These are phyloP conservation scores for Lucilia sericata DNA, from an alignment of 1,140 invertebrate species.

Conservation along the genomic window DNA sequence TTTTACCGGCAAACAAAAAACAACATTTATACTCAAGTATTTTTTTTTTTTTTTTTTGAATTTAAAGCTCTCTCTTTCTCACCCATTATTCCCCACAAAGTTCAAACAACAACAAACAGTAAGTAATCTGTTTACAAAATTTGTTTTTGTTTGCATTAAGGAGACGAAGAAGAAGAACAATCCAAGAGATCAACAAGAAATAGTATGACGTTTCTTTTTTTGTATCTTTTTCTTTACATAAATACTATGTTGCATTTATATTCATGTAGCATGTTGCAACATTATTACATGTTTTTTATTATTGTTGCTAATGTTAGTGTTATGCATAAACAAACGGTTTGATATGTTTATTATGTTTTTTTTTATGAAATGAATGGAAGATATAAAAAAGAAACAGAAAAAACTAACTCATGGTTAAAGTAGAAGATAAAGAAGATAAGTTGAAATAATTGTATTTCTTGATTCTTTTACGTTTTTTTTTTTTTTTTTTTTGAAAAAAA, in stretches of 20 bases:
- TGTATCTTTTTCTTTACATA: not conserved
- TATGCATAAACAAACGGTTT: conserved; percentile 27
- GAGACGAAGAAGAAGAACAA: not conserved
- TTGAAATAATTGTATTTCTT: too few species aligned
- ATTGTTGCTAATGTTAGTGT: not conserved
- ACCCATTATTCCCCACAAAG: not conserved
- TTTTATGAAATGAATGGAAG: too few species aligned
- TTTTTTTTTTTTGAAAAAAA: too few species aligned
- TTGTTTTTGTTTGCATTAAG: too few species aligned
- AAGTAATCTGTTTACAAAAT: too few species aligned
- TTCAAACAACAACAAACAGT: conserved; percentile 5
- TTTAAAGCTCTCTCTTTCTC: not conserved
- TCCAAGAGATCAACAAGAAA: too few species aligned
- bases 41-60: too few species aligned
- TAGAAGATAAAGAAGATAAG: too few species aligned
- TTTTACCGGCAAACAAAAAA: conserved; percentile 27
- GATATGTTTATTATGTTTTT: not conserved
- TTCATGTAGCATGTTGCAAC: conserved; percentile 38
- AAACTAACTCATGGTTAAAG: too few species aligned
- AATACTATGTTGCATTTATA: conserved; percentile 1
- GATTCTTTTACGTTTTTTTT: too few species aligned
- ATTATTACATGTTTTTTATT: conserved; percentile 30
- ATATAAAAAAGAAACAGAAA: too few species aligned
- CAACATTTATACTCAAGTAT: not conserved
- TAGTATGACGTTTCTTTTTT: not conserved